phyloP scores from a whole-genome alignment of 2,797 vertebrate species.

The Cynopterus sphinx region DNA sequence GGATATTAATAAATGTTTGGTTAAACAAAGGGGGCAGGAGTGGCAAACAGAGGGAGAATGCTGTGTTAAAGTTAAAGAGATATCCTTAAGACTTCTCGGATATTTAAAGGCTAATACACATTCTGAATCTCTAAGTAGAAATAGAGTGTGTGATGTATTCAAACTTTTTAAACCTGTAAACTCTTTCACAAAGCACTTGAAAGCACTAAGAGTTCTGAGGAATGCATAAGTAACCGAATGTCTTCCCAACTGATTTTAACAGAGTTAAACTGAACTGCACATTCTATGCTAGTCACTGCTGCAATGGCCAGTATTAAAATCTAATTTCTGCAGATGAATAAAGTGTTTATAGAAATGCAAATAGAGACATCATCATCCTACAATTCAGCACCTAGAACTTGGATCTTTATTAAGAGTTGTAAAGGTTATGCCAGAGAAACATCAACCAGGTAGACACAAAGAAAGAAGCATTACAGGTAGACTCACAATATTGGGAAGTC shows the following conservation, averaged over 20 bases:
- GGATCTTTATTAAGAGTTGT: not conserved
- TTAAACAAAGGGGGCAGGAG: not conserved
- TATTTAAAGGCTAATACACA: not conserved
- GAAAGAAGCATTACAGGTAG: not conserved
- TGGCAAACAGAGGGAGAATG: not conserved
- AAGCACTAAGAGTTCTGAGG: not conserved
- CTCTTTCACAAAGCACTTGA: not conserved
- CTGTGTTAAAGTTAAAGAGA: not conserved
- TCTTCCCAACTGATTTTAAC: not conserved
- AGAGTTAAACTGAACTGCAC: not conserved
- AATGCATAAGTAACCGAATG: not conserved
- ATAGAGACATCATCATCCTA: not conserved
- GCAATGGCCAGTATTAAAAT: not conserved
- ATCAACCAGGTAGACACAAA: not conserved
- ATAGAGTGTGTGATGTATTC: not conserved
- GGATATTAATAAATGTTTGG: conserved; percentile 49
- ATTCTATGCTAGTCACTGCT: not conserved
- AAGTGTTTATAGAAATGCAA: not conserved
- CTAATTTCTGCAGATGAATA: not conserved
- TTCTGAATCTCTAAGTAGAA: conserved; percentile 19
- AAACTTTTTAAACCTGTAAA: conserved; percentile 8
- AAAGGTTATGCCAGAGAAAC: not conserved
- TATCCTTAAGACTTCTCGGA: not conserved
- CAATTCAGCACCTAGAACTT: not conserved
- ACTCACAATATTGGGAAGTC: not conserved